phyloP scores from a whole-genome alignment of 2,113 vertebrate species.

The Perca flavescens region DNA sequence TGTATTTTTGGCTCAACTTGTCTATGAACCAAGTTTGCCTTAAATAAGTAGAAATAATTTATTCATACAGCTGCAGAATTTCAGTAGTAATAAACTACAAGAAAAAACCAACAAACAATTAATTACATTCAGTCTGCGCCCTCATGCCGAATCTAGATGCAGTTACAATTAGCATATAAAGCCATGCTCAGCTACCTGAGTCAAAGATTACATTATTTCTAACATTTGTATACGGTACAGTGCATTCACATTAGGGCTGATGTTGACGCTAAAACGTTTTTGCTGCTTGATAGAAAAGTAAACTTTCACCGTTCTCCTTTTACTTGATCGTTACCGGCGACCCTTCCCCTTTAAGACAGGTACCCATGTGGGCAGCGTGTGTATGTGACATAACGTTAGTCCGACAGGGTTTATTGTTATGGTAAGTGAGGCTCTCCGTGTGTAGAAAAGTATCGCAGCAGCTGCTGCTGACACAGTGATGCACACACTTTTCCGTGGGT shows the following conservation, averaged over 20 bases:
- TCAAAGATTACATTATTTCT: constrained; percentile 48
- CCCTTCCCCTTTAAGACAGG: no score
- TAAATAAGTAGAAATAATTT: constrained; percentile 59
- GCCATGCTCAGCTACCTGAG: constrained; percentile 35
- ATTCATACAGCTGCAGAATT: constrained; percentile 47
- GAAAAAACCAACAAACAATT: constrained; percentile 15
- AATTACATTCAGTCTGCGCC: constrained; percentile 25
- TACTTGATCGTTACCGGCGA: no score
- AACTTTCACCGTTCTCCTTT: no score
- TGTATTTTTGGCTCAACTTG: constrained; percentile 39
- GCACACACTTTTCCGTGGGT: no score
- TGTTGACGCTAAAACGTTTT: no score
- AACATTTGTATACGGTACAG: constrained; percentile 15
- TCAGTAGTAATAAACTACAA: constrained; percentile 23
- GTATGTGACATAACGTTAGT: no score
- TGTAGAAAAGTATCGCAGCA: no score
- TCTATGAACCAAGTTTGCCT: constrained; percentile 44
- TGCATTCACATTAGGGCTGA: neutral
- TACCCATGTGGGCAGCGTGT: no score
- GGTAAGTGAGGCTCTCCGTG: no score
- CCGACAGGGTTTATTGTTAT: no score
- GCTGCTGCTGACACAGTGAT: no score
- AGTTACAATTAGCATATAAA: constrained; percentile 60
- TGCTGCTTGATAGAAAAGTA: no score
- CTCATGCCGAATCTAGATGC: constrained; percentile 42